phyloP scores from a whole-genome alignment of 2,888 invertebrate species.

The Drosophila sordidapex region DNA sequence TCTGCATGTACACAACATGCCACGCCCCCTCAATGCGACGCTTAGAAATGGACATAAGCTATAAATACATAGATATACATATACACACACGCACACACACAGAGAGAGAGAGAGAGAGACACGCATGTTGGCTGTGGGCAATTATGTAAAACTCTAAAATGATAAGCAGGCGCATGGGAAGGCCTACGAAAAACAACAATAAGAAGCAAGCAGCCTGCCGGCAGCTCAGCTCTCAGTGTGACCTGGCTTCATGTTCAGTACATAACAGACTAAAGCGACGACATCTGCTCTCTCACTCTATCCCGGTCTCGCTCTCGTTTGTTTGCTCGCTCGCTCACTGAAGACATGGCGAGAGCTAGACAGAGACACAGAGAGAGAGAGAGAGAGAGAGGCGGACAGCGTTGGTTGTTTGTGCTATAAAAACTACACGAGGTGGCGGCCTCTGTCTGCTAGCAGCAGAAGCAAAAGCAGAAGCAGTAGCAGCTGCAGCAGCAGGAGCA shows the following conservation, averaged over 20 bases:
- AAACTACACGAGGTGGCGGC: constrained; percentile 49
- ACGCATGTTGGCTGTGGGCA: constrained; percentile 48
- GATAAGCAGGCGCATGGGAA: constrained; percentile 65
- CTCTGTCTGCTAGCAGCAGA: constrained; percentile 30
- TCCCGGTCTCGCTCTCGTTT: background rate
- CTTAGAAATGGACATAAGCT: constrained; percentile 58
- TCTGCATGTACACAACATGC: constrained; percentile 43
- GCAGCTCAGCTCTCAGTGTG: constrained; percentile 20
- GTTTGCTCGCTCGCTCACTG: constrained; percentile 10
- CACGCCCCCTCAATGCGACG: constrained; percentile 57
- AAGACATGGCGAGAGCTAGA: background rate
- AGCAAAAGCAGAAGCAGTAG: background rate
- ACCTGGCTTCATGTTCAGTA: constrained; percentile 33
- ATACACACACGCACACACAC: constrained; percentile 3
- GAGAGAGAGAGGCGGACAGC: background rate
- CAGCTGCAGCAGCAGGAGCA: background rate
- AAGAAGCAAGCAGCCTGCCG: constrained; percentile 1
- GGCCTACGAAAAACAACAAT: constrained; percentile 62
- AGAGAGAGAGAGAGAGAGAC: constrained; percentile 1
- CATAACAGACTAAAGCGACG: constrained; percentile 32
- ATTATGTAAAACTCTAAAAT: constrained; percentile 78
- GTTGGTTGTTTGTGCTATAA: constrained; percentile 26
- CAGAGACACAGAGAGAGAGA: background rate
- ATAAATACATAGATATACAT: constrained; percentile 33
- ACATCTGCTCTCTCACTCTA: constrained; percentile 3